Evolutionary conservation across 1,140 invertebrate genomes (phyloP), one percentile per base, ranked within the genome.

Genomic region (Bombus polaris): DNA sequence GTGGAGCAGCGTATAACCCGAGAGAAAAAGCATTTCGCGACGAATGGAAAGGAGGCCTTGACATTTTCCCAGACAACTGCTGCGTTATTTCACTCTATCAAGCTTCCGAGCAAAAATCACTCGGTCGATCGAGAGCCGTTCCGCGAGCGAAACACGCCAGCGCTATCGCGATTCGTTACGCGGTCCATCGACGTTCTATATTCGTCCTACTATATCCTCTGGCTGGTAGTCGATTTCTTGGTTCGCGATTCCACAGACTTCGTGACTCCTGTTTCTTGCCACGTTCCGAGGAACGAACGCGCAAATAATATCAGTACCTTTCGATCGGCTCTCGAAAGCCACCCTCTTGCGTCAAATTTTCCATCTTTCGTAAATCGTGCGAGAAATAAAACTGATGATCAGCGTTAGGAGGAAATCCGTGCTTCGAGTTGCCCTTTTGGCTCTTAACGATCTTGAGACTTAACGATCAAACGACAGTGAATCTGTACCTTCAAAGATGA

Each of bases 31-130:
- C 81, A 68, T 87, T 47, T 81, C 73, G 62, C 62, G 82, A 81
- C 73, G 78, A 87, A 85, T 75, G 81, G 76, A 82, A 81, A 65
- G 82, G 68, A 88, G 79, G 72, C 82, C 89, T 89, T 87, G 85
- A 78, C 86, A 82, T 87, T 89, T 90, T 82, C 78, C 78, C 35
- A 25, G 81, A 62, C 76, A 80, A 47, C 15, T 39, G 53, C 25
- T 22, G 10, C 78, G 74, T 72, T 71, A 62, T 76, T 87, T 90
- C 78, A 28, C 57, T 84, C 70, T 71, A 44, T 32, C 44, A 18
- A 25, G 70, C 25, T 77, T 76, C 22, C 73, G 25, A 37, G 53
- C 25, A 70, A 81, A 81, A 74, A 85, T 85, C 47, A n/a, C 10
- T 15, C 44, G 62, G 1, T 81, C 35, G 32, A 70, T 68, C 82